Evolutionary conservation across 1,140 invertebrate species (phyloP).

Genomic region (Drosophila pruinosa): DNA sequence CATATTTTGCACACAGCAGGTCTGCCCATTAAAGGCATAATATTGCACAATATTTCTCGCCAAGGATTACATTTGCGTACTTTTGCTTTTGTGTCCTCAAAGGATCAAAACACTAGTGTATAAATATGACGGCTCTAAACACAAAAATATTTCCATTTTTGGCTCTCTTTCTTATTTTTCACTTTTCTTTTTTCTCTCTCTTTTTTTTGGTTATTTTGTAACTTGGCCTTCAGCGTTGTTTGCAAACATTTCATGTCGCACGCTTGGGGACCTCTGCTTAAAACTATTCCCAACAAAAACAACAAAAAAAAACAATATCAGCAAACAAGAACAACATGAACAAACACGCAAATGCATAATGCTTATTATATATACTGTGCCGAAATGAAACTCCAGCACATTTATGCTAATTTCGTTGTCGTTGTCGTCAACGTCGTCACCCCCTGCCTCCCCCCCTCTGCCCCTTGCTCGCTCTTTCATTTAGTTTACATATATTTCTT

Average conservation of each 20-base stretch:
- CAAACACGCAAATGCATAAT: slow-evolving; percentile 51
- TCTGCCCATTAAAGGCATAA: not conserved
- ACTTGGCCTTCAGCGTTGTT: slow-evolving; percentile 36
- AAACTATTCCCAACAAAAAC: slow-evolving; percentile 40
- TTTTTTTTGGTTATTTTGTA: slow-evolving; percentile 6
- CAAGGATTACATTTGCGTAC: slow-evolving; percentile 12
- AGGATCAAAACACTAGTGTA: slow-evolving; percentile 12
- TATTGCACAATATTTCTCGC: not conserved
- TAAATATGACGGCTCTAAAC: slow-evolving; percentile 16
- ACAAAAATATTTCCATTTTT: slow-evolving; percentile 3
- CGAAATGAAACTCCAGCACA: slow-evolving; percentile 53
- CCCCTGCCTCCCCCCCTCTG: not conserved
- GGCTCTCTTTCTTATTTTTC: no score
- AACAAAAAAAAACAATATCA: slow-evolving; percentile 10
- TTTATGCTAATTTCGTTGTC: slow-evolving; percentile 52
- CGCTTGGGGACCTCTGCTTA: slow-evolving; percentile 40
- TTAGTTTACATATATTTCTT: no score
- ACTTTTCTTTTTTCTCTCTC: not conserved
- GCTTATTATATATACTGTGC: slow-evolving; percentile 52
- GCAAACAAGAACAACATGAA: slow-evolving; percentile 12
- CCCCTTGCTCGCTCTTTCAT: not conserved
- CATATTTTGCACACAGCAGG: no score
- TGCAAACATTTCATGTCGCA: slow-evolving; percentile 46
- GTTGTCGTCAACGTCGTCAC: slow-evolving; percentile 45
- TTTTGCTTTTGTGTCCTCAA: slow-evolving; percentile 3